These are phyloP conservation scores for Leptinotarsa rubiginosa DNA, from an alignment of 2,888 invertebrate genomes.

Conservation along the genomic window DNA sequence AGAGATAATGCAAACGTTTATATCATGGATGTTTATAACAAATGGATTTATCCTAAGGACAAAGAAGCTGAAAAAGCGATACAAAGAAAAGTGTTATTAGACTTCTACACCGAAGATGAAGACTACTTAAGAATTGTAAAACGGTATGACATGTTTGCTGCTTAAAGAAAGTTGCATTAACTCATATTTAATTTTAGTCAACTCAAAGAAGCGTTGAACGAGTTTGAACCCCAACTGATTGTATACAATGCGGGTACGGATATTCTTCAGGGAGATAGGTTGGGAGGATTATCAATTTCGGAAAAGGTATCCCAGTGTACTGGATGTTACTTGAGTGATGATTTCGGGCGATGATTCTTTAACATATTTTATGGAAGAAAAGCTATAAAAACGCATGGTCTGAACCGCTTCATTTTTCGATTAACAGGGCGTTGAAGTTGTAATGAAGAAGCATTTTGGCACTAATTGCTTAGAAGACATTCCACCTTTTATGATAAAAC, in stretches of 20 bases:
- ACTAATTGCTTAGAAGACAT: too few relatives aligned
- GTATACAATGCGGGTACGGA: constrained; percentile 97
- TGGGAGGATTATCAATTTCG: constrained; percentile 79
- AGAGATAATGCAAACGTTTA: constrained; percentile 78
- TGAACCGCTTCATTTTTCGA: too few relatives aligned
- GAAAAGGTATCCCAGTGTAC: constrained; percentile 68
- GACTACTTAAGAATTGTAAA: constrained; percentile 77
- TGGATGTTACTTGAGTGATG: not conserved
- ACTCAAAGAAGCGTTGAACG: constrained; percentile 74
- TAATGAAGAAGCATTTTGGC: too few relatives aligned
- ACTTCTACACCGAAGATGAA: constrained; percentile 71
- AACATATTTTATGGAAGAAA: not conserved
- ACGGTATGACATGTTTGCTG: constrained; percentile 67
- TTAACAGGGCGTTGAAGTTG: too few relatives aligned
- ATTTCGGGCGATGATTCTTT: too few relatives aligned
- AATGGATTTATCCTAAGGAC: constrained; percentile 84
- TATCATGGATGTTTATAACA: constrained; percentile 89
- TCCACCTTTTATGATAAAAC: too few relatives aligned
- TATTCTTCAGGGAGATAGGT: constrained; percentile 80
- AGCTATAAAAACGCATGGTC: too few relatives aligned
- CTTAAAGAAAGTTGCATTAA: not conserved
- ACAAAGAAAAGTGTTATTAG: constrained; percentile 76
- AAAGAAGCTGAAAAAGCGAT: constrained; percentile 79
- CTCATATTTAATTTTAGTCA: constrained; percentile 68
- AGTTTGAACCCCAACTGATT: constrained; percentile 83